Evolutionary conservation across 2,113 vertebrate genomes (phyloP).

Genomic region (Takifugu flavidus): DNA sequence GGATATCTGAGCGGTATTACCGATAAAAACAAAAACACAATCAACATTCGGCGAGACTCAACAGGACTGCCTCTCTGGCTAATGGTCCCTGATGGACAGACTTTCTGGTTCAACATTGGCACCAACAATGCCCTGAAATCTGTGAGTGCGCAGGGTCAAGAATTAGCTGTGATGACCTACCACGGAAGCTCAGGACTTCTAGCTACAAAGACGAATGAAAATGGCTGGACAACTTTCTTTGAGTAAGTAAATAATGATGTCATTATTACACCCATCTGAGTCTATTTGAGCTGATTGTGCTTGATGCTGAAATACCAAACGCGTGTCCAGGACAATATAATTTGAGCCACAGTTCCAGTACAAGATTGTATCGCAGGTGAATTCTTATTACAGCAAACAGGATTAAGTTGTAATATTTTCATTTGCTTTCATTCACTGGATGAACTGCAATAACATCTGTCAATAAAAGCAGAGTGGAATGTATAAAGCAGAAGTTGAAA

Average conservation of each 20-base stretch:
- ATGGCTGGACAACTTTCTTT: constrained; percentile 97
- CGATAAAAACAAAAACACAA: constrained; percentile 89
- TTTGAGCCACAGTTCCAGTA: neutral
- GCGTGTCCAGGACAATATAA: neutral
- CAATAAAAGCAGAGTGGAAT: constrained; percentile 17
- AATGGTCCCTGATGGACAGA: constrained; percentile 90
- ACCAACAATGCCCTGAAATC: constrained; percentile 92
- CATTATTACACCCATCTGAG: constrained; percentile 3
- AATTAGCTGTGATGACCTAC: constrained; percentile 94
- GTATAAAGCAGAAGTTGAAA: constrained; percentile 24
- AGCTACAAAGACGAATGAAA: constrained; percentile 94
- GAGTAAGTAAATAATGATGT: constrained; percentile 82
- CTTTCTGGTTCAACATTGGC: constrained; percentile 97
- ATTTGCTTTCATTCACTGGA: constrained; percentile 27
- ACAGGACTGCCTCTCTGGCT: constrained; percentile 94
- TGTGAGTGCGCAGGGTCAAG: constrained; percentile 89
- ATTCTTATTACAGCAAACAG: constrained; percentile 67
- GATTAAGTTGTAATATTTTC: constrained; percentile 59
- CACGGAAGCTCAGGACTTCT: constrained; percentile 92
- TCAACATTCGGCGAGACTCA: constrained; percentile 86
- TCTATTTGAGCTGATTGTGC: neutral
- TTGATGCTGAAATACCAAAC: neutral
- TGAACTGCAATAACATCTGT: constrained; percentile 28
- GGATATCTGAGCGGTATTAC: constrained; percentile 88
- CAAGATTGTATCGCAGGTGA: constrained; percentile 9